phyloP scores from a whole-genome alignment of 1,140 invertebrate genomes.

The Homarus americanus region DNA sequence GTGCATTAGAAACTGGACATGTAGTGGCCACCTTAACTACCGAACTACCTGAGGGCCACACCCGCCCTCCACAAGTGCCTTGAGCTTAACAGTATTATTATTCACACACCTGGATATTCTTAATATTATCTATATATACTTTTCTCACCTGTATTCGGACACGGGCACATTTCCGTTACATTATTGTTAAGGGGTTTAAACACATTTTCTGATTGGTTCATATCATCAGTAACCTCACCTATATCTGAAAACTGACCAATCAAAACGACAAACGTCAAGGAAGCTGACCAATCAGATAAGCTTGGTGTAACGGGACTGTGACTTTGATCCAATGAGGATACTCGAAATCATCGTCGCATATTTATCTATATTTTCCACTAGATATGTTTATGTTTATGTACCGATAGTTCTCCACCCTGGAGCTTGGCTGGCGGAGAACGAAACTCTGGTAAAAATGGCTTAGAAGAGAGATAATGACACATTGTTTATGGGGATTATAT shows the following conservation, averaged over 20 bases:
- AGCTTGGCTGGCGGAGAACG: not conserved
- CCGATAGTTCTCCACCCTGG: not conserved
- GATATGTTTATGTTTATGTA: constrained; percentile 2
- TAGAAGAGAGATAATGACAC: too few species aligned
- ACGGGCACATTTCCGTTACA: not conserved
- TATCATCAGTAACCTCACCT: too few species aligned
- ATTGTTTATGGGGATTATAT: too few species aligned
- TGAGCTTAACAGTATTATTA: constrained; percentile 35
- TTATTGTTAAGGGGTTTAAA: not conserved
- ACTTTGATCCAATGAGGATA: not conserved
- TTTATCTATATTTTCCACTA: constrained; percentile 4
- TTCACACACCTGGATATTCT: constrained; percentile 5
- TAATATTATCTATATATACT: constrained; percentile 21
- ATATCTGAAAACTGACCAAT: not conserved
- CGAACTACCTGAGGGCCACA: not conserved
- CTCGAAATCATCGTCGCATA: not conserved
- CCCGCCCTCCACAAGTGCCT: not conserved
- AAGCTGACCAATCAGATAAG: not conserved
- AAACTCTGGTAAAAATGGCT: not conserved
- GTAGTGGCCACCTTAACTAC: not conserved
- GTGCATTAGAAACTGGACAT: not conserved
- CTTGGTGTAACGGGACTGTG: not conserved
- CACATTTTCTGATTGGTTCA: not conserved
- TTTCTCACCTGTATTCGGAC: not conserved
- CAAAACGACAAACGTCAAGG: not conserved